phyloP scores from a whole-genome alignment of 2,888 invertebrate species.

The Leptinotarsa juncta region DNA sequence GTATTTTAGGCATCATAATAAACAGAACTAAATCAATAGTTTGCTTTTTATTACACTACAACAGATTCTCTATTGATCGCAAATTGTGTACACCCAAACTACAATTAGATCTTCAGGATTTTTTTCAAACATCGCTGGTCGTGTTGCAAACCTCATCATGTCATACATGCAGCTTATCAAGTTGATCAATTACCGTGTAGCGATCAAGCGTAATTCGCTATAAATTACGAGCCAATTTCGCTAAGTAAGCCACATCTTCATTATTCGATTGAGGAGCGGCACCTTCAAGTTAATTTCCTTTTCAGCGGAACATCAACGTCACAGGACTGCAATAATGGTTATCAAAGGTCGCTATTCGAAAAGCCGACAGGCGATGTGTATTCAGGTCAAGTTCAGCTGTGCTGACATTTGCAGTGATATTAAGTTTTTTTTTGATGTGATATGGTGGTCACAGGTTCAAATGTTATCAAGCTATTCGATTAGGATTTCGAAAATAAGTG shows the following conservation, averaged over 20 bases:
- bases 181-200: neutral
- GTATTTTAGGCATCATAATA: too few species aligned
- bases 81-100: too few species aligned
- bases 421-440: too few species aligned
- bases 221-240: constrained; percentile 36
- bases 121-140: constrained; percentile 55
- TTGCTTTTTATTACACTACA: too few species aligned
- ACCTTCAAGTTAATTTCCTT: constrained; percentile 43
- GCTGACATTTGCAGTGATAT: constrained; percentile 38
- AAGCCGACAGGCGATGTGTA: constrained; percentile 28
- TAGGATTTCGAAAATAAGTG: too few species aligned
- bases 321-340: constrained; percentile 30
- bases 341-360: constrained; percentile 38
- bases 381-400: constrained; percentile 42
- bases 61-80: too few species aligned
- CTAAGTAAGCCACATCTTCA: constrained; percentile 38
- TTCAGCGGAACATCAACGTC: constrained; percentile 29
- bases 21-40: too few species aligned
- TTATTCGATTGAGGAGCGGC: constrained; percentile 41
- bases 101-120: neutral
- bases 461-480: too few species aligned
- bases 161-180: neutral
- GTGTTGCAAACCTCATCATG: neutral
- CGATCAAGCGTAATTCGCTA: constrained; percentile 15
- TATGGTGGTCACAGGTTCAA: too few species aligned